A percentile compares a stretch with the other conserved stretches of the same genome.
phyloP scores from a whole-genome alignment of 35 echinoderm and acorn worm genomes.

The Apostichopus japonicus region DNA sequence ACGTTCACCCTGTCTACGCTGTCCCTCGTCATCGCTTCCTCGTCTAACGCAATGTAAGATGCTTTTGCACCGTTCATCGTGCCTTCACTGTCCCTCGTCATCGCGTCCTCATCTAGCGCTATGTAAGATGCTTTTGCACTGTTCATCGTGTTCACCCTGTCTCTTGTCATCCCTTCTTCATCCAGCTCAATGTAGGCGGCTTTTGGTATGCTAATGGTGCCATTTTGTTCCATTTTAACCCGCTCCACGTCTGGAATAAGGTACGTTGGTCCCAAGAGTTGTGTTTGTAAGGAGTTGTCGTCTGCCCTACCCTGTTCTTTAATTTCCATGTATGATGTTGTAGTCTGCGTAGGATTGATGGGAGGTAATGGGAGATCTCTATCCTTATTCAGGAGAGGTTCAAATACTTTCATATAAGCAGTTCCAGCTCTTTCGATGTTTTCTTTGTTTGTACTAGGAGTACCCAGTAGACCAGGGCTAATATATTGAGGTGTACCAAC shows the following conservation, averaged over 20 bases:
- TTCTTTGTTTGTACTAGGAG: no score
- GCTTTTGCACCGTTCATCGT: neutral
- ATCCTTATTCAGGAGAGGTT: no score
- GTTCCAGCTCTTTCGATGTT: no score
- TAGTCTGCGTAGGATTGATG: no score
- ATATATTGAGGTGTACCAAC: neutral
- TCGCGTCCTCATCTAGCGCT: neutral
- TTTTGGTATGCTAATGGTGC: neutral
- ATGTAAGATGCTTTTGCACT: neutral
- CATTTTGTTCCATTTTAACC: neutral
- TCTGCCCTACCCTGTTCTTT: neutral
- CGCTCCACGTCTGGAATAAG: neutral
- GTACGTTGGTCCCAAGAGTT: neutral
- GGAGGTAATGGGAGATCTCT: no score
- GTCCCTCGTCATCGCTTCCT: neutral
- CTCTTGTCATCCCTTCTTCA: neutral
- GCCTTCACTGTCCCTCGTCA: neutral
- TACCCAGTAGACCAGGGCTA: neutral
- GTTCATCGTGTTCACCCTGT: neutral
- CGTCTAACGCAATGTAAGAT: neutral
- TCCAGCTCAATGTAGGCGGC: neutral
- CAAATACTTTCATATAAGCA: no score
- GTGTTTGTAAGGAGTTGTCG: neutral
- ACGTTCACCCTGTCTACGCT: accelerated
- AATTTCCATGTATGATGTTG: neutral